phyloP scores from a whole-genome alignment of 2,113 vertebrate species.

The Strix aluco region DNA sequence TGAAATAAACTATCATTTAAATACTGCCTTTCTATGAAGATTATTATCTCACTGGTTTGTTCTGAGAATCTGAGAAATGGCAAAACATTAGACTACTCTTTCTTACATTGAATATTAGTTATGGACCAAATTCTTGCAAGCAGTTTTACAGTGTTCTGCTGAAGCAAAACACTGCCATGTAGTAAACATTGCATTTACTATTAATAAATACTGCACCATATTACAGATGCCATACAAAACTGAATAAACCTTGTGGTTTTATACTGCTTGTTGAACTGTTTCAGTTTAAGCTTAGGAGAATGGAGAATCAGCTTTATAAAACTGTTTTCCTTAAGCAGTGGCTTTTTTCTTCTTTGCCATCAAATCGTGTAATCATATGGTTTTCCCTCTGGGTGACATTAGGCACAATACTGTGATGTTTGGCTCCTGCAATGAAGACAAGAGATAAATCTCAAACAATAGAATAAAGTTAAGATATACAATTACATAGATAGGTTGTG shows the following conservation, averaged over 20 bases:
- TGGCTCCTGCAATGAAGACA: neutral
- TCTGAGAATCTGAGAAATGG: constrained; percentile 31
- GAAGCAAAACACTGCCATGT: constrained; percentile 18
- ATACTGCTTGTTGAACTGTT: constrained; percentile 62
- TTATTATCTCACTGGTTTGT: constrained; percentile 57
- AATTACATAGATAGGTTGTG: neutral
- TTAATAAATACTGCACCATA: constrained; percentile 59
- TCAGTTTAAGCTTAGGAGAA: constrained; percentile 55
- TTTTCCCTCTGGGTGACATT: constrained; percentile 39
- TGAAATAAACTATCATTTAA: constrained; percentile 66
- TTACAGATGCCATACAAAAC: constrained; percentile 57
- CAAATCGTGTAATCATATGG: neutral
- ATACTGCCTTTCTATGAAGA: constrained; percentile 50
- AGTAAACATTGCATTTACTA: constrained; percentile 24
- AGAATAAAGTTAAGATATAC: neutral
- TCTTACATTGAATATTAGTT: constrained; percentile 53
- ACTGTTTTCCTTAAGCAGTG: constrained; percentile 55
- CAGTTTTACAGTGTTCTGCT: constrained; percentile 50
- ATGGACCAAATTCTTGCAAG: constrained; percentile 33
- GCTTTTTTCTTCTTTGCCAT: constrained; percentile 1
- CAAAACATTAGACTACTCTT: constrained; percentile 34
- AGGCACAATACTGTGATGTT: neutral
- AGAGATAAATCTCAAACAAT: neutral
- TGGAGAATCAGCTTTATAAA: constrained; percentile 56
- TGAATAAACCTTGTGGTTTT: constrained; percentile 51